These are phyloP conservation scores for Camponotus fellah DNA, from an alignment of 2,888 invertebrate species.

Conservation along the genomic window DNA sequence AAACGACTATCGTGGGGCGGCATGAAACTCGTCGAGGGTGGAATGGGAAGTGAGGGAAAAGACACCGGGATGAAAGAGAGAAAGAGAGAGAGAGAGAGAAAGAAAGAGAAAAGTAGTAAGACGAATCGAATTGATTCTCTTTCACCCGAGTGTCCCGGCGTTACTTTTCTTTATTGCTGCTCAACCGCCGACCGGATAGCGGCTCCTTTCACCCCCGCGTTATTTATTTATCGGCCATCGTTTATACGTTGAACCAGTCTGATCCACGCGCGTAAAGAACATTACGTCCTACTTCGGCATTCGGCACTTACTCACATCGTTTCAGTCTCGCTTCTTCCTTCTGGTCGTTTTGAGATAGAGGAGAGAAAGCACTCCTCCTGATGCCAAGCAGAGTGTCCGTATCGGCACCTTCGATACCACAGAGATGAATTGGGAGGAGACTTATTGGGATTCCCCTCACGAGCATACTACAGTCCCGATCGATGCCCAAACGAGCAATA, in stretches of 20 bases:
- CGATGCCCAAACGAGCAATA: conserved; percentile 60
- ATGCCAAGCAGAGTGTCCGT: neutral
- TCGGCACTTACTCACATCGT: conserved; percentile 50
- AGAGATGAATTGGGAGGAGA: conserved; percentile 28
- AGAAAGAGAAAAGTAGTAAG: conserved; percentile 58
- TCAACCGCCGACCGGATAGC: conserved; percentile 77
- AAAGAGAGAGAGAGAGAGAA: conserved; percentile 47
- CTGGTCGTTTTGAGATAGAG: conserved; percentile 10
- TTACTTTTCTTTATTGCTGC: conserved; percentile 81
- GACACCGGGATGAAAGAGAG: conserved; percentile 51
- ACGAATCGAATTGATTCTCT: conserved; percentile 85
- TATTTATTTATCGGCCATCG: conserved; percentile 80
- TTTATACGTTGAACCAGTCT: conserved; percentile 61
- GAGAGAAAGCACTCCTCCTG: conserved; percentile 1
- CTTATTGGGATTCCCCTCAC: conserved; percentile 68
- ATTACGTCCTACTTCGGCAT: conserved; percentile 43
- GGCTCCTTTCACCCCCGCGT: conserved; percentile 51
- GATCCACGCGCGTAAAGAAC: conserved; percentile 62
- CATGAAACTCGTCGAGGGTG: conserved; percentile 57
- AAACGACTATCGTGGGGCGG: conserved; percentile 63
- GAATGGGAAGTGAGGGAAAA: conserved; percentile 65
- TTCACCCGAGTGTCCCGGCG: conserved; percentile 80
- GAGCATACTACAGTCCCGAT: conserved; percentile 58
- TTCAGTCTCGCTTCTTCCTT: conserved; percentile 17
- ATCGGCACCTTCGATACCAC: neutral